phyloP scores from a whole-genome alignment of 2,888 invertebrate species.

The Lasiommata megera region DNA sequence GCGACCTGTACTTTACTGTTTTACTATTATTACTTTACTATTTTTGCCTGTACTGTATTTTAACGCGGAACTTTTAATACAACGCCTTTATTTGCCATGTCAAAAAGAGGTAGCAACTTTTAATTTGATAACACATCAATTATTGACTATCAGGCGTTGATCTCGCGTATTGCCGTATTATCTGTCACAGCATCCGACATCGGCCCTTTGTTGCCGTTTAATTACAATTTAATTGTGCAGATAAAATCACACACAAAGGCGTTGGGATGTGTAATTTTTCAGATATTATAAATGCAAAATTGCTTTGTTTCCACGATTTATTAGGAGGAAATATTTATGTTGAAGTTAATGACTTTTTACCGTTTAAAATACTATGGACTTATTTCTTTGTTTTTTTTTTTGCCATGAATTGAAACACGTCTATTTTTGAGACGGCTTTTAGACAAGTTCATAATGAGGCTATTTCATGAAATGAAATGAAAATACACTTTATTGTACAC shows the following conservation, averaged over 20 bases:
- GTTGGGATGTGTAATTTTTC: slow-evolving; percentile 31
- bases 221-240: slow-evolving; percentile 20
- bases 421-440: too few relatives aligned
- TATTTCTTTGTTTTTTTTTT: too few relatives aligned
- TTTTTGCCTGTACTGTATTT: too few relatives aligned
- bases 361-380: too few relatives aligned
- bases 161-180: slow-evolving; percentile 3
- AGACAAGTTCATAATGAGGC: too few relatives aligned
- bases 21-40: too few relatives aligned
- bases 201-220: slow-evolving; percentile 17
- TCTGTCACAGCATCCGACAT: slow-evolving; percentile 6
- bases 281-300: slow-evolving; percentile 28
- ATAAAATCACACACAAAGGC: slow-evolving; percentile 27
- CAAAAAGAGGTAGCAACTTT: not conserved
- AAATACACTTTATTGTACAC: too few relatives aligned
- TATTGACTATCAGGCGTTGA: not conserved
- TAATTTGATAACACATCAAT: not conserved
- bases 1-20: too few relatives aligned
- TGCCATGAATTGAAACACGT: too few relatives aligned
- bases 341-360: slow-evolving; percentile 13
- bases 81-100: not conserved
- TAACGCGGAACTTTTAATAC: too few relatives aligned
- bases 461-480: too few relatives aligned
- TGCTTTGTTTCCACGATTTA: slow-evolving; percentile 15
- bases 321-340: slow-evolving; percentile 10